Percentiles rank a stretch among this genome's conserved stretches.
phyloP scores from a whole-genome alignment of 2,888 invertebrate species.

The Zygothrica quintamaculata region DNA sequence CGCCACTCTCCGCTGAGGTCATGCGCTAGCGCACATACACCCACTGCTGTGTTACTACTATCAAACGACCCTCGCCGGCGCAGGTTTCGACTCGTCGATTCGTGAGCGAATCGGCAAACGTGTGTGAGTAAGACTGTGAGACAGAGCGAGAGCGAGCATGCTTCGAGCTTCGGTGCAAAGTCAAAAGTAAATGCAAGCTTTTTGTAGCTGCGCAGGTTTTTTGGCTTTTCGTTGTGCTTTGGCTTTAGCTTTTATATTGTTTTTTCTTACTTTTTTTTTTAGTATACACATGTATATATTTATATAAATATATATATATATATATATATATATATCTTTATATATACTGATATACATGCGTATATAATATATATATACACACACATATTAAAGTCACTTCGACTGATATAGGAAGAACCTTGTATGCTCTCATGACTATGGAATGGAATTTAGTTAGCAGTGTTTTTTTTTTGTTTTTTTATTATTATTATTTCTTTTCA shows the following conservation, averaged over 20 bases:
- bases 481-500: no score
- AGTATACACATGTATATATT: constrained; percentile 25
- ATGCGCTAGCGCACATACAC: constrained; percentile 44
- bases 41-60: constrained; percentile 44
- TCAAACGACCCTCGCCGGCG: constrained; percentile 64
- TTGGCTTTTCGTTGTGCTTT: constrained; percentile 45
- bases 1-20: constrained; percentile 61
- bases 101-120: not conserved
- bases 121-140: constrained; percentile 1
- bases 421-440: constrained; percentile 80
- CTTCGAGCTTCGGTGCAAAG: constrained; percentile 45
- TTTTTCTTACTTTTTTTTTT: no score
- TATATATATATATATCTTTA: constrained; percentile 9
- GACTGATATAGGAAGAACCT: constrained; percentile 84
- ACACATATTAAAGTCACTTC: constrained; percentile 40
- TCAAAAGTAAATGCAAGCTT: constrained; percentile 58
- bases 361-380: constrained; percentile 2
- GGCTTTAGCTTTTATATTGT: constrained; percentile 27
- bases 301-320: constrained; percentile 7
- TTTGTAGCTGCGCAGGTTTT: constrained; percentile 51
- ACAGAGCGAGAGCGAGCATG: constrained; percentile 9
- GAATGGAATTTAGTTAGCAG: constrained; percentile 78
- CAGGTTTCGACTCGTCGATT: constrained; percentile 51
- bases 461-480: constrained; percentile 44
- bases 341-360: not conserved